Evolutionary conservation across 2,797 vertebrate species (phyloP).

Genomic region (Darevskia mixta): DNA sequence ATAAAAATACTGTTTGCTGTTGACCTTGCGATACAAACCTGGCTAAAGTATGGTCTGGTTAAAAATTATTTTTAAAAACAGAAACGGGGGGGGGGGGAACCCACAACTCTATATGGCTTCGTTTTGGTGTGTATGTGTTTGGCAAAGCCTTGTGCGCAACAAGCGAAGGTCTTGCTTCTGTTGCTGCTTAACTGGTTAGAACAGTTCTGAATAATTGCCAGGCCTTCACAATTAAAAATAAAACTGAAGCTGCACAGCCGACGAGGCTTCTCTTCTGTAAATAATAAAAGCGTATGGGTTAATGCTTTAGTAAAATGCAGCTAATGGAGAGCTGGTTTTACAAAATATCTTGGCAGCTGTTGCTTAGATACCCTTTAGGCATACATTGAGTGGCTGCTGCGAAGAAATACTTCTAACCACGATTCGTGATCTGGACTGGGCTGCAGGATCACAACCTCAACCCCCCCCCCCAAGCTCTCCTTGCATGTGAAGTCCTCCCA

Average conservation of each 20-base stretch:
- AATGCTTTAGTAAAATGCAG: not conserved
- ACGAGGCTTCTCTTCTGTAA: not conserved
- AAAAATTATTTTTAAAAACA: slow-evolving; percentile 27
- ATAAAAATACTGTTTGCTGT: slow-evolving; percentile 42
- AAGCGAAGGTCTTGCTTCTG: not conserved
- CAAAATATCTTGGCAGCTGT: not conserved
- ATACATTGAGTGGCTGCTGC: not conserved
- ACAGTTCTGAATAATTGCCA: not conserved
- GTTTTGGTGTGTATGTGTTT: not conserved
- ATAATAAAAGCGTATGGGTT: slow-evolving; percentile 5
- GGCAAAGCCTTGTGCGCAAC: not conserved
- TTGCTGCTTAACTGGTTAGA: not conserved
- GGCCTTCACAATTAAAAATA: slow-evolving; percentile 32
- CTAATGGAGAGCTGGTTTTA: slow-evolving; percentile 35
- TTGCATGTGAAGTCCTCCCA: not conserved
- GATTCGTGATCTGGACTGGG: not conserved
- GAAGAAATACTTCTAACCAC: not conserved
- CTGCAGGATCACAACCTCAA: not conserved
- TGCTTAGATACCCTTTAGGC: not conserved
- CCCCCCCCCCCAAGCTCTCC: not conserved
- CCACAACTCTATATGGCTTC: too few species aligned
- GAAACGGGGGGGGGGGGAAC: too few species aligned
- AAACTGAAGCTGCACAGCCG: not conserved
- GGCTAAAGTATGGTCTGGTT: not conserved
- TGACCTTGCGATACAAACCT: slow-evolving; percentile 15